Evolutionary conservation across 2,113 vertebrate species (phyloP), one percentile per base, ranked within the genome.

Genomic region (Sclerurus mexicanus): DNA sequence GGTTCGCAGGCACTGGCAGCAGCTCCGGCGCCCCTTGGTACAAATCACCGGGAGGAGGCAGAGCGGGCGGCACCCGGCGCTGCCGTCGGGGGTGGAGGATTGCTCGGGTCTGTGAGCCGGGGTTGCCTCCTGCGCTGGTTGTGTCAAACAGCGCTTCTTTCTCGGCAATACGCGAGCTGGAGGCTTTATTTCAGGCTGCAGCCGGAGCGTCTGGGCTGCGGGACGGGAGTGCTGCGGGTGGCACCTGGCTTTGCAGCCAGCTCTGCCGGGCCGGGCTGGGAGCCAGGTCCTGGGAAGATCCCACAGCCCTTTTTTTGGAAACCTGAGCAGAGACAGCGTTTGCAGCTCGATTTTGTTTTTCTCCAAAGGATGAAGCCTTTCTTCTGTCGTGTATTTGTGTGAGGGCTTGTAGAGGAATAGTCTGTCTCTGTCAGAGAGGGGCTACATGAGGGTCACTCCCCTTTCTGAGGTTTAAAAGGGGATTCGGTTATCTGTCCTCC

Each of bases 61-160:
- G 93, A 90, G 42, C 14, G 11, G 76, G 76, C 71, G 62, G 95
- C 91, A 89, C 78, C 97, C 97, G 97, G 76, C 50, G 46, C 82
- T 94, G 95, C 81, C 53, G 87, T 82, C 14, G 14, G 69, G 3
- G 73, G 62, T 1, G 30, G 14, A 86, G 66, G 62, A 30, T 55
- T 2, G 60, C 81, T 86, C 4, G 4, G 53, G 47, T 68, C 87
- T 68, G 46, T 39, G 75, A 83, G 94, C 92, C 88, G 49, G 44
- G 78, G 83, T 35, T 80, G 68, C 85, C 86, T 94, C 69, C 79
- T 66, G 83, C 49, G 82, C 85, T 44, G 76, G 11, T 35, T 28
- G 58, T 72, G 79, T 49, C 47, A 28, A 85, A 35, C 83, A 71
- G 64, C 69, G 21, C 47, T 56, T 24, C 14, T 52, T 35, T 19